These are phyloP conservation scores for Aulostomus chinensis DNA, from an alignment of 2,797 vertebrate genomes.

Conservation along the genomic window DNA sequence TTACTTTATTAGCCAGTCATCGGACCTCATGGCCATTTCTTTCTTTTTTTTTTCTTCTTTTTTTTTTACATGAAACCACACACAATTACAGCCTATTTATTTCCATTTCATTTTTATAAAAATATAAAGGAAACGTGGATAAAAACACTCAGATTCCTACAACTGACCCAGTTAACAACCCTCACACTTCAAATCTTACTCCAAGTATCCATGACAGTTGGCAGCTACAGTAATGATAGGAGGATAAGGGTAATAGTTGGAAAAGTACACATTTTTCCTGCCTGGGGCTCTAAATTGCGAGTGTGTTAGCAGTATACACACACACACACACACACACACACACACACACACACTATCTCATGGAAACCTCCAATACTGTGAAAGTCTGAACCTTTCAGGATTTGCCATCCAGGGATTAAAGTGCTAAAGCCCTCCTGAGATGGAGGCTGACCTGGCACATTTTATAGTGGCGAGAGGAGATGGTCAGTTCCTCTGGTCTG, in stretches of 20 bases:
- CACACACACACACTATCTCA: constrained; percentile 21
- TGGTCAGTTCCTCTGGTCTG: constrained; percentile 14
- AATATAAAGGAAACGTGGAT: not conserved
- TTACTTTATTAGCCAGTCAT: too few relatives aligned
- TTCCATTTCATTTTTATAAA: not conserved
- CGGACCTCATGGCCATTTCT: too few relatives aligned
- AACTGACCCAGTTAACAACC: constrained; percentile 30
- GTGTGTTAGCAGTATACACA: constrained; percentile 14
- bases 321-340: not conserved
- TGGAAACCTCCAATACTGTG: constrained; percentile 41
- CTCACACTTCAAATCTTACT: not conserved
- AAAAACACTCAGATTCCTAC: constrained; percentile 2
- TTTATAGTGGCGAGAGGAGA: constrained; percentile 16
- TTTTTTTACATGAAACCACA: too few relatives aligned
- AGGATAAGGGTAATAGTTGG: constrained; percentile 33
- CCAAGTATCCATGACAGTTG: constrained; percentile 10
- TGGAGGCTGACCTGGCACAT: constrained; percentile 54
- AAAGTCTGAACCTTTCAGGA: constrained; percentile 38
- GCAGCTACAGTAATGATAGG: constrained; percentile 20
- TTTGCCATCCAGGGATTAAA: constrained; percentile 53
- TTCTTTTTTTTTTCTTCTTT: too few relatives aligned
- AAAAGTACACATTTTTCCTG: constrained; percentile 27
- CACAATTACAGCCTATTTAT: not conserved
- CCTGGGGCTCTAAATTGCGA: constrained; percentile 14
- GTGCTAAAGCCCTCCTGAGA: constrained; percentile 44